phyloP scores from a whole-genome alignment of 2,888 invertebrate species.

The Arge pagana region DNA sequence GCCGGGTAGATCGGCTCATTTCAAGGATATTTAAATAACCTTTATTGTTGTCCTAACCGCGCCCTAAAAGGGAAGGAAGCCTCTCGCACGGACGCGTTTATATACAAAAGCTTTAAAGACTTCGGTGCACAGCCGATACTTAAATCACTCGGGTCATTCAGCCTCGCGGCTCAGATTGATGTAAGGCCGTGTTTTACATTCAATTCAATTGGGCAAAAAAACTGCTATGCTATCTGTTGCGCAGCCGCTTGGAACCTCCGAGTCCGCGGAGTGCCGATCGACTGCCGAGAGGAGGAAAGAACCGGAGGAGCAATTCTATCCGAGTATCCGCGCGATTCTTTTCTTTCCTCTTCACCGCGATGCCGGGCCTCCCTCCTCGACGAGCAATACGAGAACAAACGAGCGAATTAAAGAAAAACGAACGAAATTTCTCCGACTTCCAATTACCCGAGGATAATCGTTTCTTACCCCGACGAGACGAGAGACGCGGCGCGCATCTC shows the following conservation, averaged over 20 bases:
- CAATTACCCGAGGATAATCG: not conserved
- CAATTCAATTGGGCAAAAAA: slow-evolving; percentile 59
- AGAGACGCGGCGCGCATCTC: too few relatives aligned
- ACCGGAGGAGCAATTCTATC: slow-evolving; percentile 17
- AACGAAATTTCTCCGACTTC: not conserved
- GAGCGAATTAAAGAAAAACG: not conserved
- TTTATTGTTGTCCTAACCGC: slow-evolving; percentile 23
- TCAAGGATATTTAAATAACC: too few relatives aligned
- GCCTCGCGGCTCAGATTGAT: slow-evolving; percentile 56
- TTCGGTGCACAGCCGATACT: slow-evolving; percentile 44
- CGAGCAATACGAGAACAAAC: too few relatives aligned
- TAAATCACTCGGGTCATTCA: slow-evolving; percentile 56
- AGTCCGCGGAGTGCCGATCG: slow-evolving; percentile 11
- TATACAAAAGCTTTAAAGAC: slow-evolving; percentile 47
- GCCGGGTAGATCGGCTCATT: too few relatives aligned
- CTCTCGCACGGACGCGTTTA: slow-evolving; percentile 28
- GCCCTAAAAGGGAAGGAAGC: slow-evolving; percentile 16
- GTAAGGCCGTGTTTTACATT: slow-evolving; percentile 59
- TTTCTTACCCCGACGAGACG: too few relatives aligned
- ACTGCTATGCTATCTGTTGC: slow-evolving; percentile 41
- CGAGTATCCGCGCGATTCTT: slow-evolving; percentile 14
- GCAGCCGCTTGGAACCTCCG: slow-evolving; percentile 27
- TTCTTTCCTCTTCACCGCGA: slow-evolving; percentile 11
- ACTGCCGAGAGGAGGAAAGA: slow-evolving; percentile 20
- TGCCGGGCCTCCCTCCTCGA: too few relatives aligned